Evolutionary conservation across 2,113 vertebrate genomes (phyloP).

Genomic region (Cyrtonyx montezumae): DNA sequence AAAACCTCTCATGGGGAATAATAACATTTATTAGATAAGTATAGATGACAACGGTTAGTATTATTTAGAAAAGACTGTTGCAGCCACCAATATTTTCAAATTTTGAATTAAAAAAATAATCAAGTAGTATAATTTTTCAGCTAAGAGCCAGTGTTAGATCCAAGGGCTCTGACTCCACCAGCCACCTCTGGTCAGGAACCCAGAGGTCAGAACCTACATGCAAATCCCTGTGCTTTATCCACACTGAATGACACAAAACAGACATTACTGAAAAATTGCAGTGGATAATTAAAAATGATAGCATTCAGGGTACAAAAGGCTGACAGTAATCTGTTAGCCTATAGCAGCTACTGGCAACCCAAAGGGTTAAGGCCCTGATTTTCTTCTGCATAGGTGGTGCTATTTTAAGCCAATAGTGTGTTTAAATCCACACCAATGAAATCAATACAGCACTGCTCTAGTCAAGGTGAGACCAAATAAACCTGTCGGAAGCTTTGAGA

Average conservation of each 20-base stretch:
- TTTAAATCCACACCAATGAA: constrained; percentile 76
- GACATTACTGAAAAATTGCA: accelerated
- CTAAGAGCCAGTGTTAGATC: not conserved
- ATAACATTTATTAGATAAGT: not conserved
- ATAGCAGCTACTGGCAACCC: not conserved
- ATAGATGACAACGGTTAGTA: not conserved
- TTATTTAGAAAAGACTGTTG: not conserved
- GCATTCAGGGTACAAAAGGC: not conserved
- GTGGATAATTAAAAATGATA: not conserved
- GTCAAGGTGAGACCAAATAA: constrained; percentile 81
- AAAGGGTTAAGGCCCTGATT: constrained; percentile 66
- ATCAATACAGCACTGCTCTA: constrained; percentile 75
- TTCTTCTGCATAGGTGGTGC: constrained; percentile 63
- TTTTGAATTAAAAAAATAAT: no score
- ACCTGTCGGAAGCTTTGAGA: constrained; percentile 78
- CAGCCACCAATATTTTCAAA: not conserved
- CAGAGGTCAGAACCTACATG: accelerated
- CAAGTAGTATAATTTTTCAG: not conserved
- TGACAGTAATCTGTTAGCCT: not conserved
- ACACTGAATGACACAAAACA: accelerated
- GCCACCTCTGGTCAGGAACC: not conserved
- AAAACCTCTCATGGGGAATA: not conserved
- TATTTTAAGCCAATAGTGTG: constrained; percentile 75
- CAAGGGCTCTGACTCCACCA: not conserved
- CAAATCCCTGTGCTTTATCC: accelerated